A percentile compares a stretch with the other conserved stretches of the same genome.
These are phyloP conservation scores for Toxotes jaculatrix DNA, from an alignment of 2,113 vertebrate genomes.

Conservation along the genomic window DNA sequence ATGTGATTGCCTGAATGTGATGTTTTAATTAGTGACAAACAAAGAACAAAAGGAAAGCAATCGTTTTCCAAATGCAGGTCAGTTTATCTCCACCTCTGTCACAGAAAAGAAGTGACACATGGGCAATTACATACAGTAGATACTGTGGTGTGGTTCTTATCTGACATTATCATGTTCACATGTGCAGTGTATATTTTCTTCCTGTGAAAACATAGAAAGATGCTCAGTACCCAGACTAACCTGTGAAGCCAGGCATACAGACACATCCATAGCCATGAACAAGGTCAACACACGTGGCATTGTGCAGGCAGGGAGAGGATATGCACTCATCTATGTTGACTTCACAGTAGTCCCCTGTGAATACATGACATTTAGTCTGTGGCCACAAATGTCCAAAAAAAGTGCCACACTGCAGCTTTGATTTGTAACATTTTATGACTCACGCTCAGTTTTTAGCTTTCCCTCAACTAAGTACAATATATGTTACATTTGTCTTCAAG, in stretches of 20 bases:
- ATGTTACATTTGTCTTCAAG: conserved; percentile 19
- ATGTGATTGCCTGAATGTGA: neutral
- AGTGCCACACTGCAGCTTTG: neutral
- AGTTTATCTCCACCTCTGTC: neutral
- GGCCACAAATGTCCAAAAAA: neutral
- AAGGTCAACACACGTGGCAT: conserved; percentile 83
- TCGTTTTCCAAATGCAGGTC: neutral
- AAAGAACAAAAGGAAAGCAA: neutral
- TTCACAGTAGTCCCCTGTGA: conserved; percentile 84
- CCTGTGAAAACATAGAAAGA: neutral
- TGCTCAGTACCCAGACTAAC: conserved; percentile 62
- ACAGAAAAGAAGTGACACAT: neutral
- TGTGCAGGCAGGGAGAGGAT: conserved; percentile 83
- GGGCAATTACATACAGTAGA: neutral
- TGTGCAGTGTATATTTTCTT: neutral
- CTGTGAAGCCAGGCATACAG: conserved; percentile 83
- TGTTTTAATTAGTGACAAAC: neutral
- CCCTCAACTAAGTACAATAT: neutral
- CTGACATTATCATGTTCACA: neutral
- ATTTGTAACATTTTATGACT: conserved; percentile 24
- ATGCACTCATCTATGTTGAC: conserved; percentile 84
- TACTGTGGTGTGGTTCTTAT: neutral
- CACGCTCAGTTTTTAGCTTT: conserved; percentile 26
- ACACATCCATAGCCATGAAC: conserved; percentile 77
- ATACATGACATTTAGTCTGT: conserved; percentile 21